phyloP scores from a whole-genome alignment of 2,888 invertebrate genomes.

The Mellilla xanthometata region DNA sequence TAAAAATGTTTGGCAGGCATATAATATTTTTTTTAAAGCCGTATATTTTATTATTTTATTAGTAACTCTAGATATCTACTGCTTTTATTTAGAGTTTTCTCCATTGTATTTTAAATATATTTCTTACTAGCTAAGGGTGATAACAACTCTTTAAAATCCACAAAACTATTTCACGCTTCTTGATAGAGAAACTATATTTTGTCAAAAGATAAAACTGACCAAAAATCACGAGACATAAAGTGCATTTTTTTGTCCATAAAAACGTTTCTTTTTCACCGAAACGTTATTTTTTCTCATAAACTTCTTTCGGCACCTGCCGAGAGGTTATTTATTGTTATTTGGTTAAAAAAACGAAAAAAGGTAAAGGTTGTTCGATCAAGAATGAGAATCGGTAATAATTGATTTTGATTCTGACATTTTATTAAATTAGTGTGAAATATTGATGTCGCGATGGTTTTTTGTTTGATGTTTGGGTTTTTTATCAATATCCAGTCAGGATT shows the following conservation, averaged over 20 bases:
- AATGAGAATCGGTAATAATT: constrained; percentile 53
- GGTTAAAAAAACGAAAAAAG: constrained; percentile 34
- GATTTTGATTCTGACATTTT: constrained; percentile 69
- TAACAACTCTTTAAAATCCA: constrained; percentile 47
- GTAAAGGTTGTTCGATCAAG: constrained; percentile 20
- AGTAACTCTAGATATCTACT: no score
- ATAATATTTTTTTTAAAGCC: no score
- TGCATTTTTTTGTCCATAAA: constrained; percentile 56
- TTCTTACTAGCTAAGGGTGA: no score
- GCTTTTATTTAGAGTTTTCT: no score
- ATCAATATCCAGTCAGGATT: no score
- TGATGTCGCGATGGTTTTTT: constrained; percentile 36
- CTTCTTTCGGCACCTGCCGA: constrained; percentile 71
- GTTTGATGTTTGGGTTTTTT: no score
- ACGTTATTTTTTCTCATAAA: constrained; percentile 41
- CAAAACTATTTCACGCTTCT: constrained; percentile 72
- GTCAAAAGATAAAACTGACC: constrained; percentile 75
- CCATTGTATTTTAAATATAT: no score
- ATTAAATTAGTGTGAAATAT: constrained; percentile 78
- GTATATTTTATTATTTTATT: no score
- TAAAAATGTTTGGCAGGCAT: no score
- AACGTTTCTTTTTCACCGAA: neutral
- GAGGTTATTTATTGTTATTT: constrained; percentile 71
- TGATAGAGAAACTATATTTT: constrained; percentile 65
- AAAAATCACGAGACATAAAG: constrained; percentile 75